Evolutionary conservation across 2,113 vertebrate species (phyloP), one percentile per base, ranked within the genome.

Genomic region (Oreocharis arfaki): DNA sequence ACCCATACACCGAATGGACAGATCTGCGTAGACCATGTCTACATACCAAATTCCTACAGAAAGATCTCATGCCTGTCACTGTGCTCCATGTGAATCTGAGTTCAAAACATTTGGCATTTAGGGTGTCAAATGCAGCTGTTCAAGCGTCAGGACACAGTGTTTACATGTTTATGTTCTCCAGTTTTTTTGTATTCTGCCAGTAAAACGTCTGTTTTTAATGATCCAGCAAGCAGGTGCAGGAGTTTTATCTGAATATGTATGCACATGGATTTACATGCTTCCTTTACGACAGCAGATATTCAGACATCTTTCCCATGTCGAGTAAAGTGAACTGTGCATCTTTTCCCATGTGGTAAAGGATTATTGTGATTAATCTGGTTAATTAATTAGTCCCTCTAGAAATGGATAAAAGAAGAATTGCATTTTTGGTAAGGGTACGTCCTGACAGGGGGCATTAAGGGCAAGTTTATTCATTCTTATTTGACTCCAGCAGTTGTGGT

Each of bases 231-330:
- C 33, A 75, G 60, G 52, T 87, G 63, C 33, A 50, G 77, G 15
- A 24, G 37, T 35, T 73, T 73, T 78, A 47, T 44, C 52, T 50
- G 50, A 68, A 21, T 44, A 12, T 16, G 13, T 57, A 26, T 67
- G 32, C 15, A 20, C 0, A 2, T 41, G 50, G 41, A 69, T 53
- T 87, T 79, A 30, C 17, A 26, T 0, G 0, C 30, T 49, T 89
- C 42, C 30, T 76, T 84, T 84, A 41, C 0, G 0, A 56, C 32
- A 81, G 5, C 22, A 64, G 13, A 46, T 61, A 37, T 8, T 89
- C 14, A 5, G 22, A 80, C 13, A 50, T 67, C 63, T 84, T 74
- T 57, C 46, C 59, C 65, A 74, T 27, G n/a, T 74, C n/a, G 46
- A 32, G 22, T 53, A 55, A 77, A 42, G 59, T 55, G n/a, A 74